Evolutionary conservation across 30 jellyfish, hydroid and myxozoan genomes (phyloP), one percentile per base, ranked within the genome.

Genomic region (Nemopilema nomurai): DNA sequence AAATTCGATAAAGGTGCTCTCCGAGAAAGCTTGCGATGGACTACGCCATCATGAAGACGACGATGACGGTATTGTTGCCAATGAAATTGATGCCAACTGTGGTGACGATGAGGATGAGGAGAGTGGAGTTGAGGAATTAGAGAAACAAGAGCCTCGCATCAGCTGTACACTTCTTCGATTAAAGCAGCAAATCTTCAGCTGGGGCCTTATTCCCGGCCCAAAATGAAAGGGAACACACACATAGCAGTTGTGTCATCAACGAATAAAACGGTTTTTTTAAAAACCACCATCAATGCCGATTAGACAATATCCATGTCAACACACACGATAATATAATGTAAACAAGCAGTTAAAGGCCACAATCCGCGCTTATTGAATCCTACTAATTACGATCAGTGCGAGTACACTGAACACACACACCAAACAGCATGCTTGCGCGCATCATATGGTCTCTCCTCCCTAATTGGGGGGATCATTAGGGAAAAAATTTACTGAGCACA

Each of bases 21-120:
- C 69, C 9, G 49, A 1, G 28, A 78, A 62, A 78, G 79, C 79
- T 6, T 22, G 67, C 0, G 88, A 53, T 0, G 79, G 77, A 23
- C 49, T 67, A 52, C 41, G 7, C 7, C 49, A 23, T 23, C 32
- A 67, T 24, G 1, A 8, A 18, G 7, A 23, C 1, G 24, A 67
- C 8, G 29, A 1, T 1, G 77, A 1, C 49, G 77, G 29, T 7
- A 52, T 24, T 6, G 8, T 7, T 13, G 18, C 6, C 8, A 19
- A 21, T 22, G 77, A 67, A 1, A 13, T 4, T 3, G 7, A 67
- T 1, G 49, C 26, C 7, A 6, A 20, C 4, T 21, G 49, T 67
- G 77, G 29, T 19, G 49, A 21, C 49, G 49, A 67, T 8, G 49
- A 67, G 52, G 73, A 27, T 63, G 73, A 63, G 16, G 73, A 63